These are phyloP conservation scores for Cartodere bifasciata DNA, from an alignment of 2,888 invertebrate species.

Conservation along the genomic window DNA sequence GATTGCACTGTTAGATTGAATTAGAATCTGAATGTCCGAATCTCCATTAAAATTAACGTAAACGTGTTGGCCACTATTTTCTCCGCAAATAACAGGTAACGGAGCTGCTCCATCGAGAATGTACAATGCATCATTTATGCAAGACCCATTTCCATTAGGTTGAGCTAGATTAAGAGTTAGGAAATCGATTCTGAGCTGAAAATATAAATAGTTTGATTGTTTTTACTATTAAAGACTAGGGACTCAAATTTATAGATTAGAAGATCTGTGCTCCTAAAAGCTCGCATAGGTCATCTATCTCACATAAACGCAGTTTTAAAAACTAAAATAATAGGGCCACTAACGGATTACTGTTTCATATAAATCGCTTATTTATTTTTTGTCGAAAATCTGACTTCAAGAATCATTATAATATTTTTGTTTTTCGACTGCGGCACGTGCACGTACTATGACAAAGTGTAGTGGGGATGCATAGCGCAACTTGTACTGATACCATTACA, in stretches of 20 bases:
- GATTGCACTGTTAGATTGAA: slow-evolving; percentile 48
- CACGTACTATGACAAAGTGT: no score
- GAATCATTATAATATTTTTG: no score
- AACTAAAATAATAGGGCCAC: no score
- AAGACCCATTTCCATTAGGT: slow-evolving; percentile 58
- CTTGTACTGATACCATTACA: no score
- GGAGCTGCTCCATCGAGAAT: slow-evolving; percentile 55
- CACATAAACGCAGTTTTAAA: no score
- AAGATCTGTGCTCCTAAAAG: no score
- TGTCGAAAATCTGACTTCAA: no score
- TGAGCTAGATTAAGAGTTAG: slow-evolving; percentile 56
- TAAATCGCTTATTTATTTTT: no score
- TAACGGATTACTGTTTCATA: no score
- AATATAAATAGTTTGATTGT: slow-evolving; percentile 13
- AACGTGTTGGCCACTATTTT: slow-evolving; percentile 65
- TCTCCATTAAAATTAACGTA: slow-evolving; percentile 62
- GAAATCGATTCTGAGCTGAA: slow-evolving; percentile 64
- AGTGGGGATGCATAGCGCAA: no score
- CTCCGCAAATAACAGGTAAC: slow-evolving; percentile 69
- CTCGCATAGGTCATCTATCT: no score
- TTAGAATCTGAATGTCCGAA: slow-evolving; percentile 51
- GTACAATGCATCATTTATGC: slow-evolving; percentile 54
- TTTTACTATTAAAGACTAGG: slow-evolving; percentile 2
- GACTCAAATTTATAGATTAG: neutral
- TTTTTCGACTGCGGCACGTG: no score